Evolutionary conservation across 2,888 invertebrate species (phyloP), one percentile per base, ranked within the genome.

Genomic region (Cotesia congregata): DNA sequence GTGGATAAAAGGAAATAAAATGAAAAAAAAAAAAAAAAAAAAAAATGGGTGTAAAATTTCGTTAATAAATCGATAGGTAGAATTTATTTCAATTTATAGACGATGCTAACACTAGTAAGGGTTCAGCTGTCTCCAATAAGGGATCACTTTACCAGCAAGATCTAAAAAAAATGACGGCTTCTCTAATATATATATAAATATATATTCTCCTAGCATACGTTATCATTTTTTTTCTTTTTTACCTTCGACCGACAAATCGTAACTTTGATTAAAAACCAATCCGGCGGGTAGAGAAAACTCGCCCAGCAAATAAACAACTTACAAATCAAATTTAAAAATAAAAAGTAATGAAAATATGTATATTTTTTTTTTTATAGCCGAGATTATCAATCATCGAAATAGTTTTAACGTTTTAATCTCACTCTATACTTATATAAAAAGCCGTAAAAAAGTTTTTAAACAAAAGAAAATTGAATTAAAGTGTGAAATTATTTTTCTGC

Each of bases 401-500:
- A 50, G 50, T 50, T 50, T 50, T 30, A 30, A 81, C 82, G 80
- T 86, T 86, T 86, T 86, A 86, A 86, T 86, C 85, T 86, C 83
- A 83, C 80, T 78, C 81, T 80, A 82, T 83, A 85, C 83, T 84
- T 76, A 69, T 76, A 69, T 72, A 73, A 76, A 76, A 67, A 67
- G 75, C 7, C 38, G 65, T 64, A 65, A 78, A 67, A 62, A 67
- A 74, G 64, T 67, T 79, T 71, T 62, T 74, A 71, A 78, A 75
- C 75, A 79, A 78, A 80, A 50, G 7, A 50, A 82, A 83, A 83
- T 83, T 80, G 83, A 85, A 86, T 83, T 82, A 83, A 85, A 83
- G 82, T 84, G 85, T 85, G 83, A 85, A 86, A 85, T 84, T 85
- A 85, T 84, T 80, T 78, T 41, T 39, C 17, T 78, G 75, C 79